Conservation (phyloP, 1,140 invertebrate genomes). For the Pogonomyrmex californicus region DNA sequence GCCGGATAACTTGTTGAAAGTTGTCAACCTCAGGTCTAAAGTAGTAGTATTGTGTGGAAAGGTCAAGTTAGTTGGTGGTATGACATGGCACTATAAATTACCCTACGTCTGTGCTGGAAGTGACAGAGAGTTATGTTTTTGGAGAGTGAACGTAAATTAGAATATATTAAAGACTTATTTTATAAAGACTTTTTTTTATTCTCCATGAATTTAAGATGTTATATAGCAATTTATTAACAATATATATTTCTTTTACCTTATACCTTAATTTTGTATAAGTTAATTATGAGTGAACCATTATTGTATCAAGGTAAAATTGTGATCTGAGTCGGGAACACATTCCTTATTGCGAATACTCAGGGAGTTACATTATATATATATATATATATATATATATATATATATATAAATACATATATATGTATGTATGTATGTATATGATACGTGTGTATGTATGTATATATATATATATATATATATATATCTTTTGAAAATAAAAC, state of each 20-base stretch:
- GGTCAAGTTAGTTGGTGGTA: slow-evolving; percentile 87
- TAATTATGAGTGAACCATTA: not conserved
- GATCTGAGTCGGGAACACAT: not conserved
- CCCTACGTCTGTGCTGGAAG: slow-evolving; percentile 89
- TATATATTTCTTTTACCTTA: slow-evolving; percentile 5
- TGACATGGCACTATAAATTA: slow-evolving; percentile 89
- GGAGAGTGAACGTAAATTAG: slow-evolving; percentile 89
- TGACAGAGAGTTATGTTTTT: slow-evolving; percentile 89
- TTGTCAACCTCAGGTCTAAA: slow-evolving; percentile 88
- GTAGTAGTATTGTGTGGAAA: slow-evolving; percentile 86
- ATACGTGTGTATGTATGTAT: no score
- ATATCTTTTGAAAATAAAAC: not conserved
- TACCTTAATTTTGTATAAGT: not conserved
- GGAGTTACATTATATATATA: no score
- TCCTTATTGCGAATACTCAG: not conserved
- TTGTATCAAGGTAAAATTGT: not conserved
- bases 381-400: not conserved
- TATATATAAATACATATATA: not conserved
- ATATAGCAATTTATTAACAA: not conserved
- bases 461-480: not conserved
- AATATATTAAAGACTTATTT: not conserved
- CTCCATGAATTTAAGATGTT: not conserved
- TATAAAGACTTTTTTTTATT: not conserved
- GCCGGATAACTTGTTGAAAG: slow-evolving; percentile 88
- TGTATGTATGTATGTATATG: no score